These are phyloP conservation scores for Raja brachyura DNA, from an alignment of 2,113 vertebrate genomes.

Conservation along the genomic window DNA sequence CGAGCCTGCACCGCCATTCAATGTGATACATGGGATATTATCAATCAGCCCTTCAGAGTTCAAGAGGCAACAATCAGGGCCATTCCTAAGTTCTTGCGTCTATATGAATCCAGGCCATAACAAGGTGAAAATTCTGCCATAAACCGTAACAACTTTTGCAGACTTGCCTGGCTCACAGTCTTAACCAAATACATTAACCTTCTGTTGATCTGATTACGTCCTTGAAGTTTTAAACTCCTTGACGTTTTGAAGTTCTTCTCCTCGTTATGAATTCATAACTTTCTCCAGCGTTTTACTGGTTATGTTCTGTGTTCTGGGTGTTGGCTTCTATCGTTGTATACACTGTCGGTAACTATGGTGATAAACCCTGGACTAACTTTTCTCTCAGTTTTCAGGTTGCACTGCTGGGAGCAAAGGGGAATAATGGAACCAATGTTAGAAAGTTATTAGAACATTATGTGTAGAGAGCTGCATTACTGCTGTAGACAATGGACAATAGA, in stretches of 20 bases:
- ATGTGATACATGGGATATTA: too few species aligned
- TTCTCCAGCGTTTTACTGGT: background rate
- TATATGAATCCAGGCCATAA: background rate
- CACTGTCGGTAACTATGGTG: background rate
- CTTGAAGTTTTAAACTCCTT: background rate
- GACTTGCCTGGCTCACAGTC: background rate
- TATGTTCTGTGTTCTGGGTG: background rate
- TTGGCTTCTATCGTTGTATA: background rate
- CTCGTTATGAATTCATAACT: background rate
- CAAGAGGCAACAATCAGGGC: background rate
- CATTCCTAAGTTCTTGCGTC: background rate
- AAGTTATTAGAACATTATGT: too few species aligned
- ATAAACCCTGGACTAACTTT: too few species aligned
- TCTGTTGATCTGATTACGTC: background rate
- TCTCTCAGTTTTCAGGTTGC: too few species aligned
- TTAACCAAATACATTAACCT: background rate
- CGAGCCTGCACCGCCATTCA: too few species aligned
- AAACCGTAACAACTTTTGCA: background rate
- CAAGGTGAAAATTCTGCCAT: slow-evolving; percentile 33
- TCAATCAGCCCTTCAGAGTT: background rate
- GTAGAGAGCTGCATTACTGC: too few species aligned
- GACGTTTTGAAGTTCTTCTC: background rate
- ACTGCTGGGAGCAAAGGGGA: too few species aligned
- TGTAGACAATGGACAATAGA: too few species aligned
- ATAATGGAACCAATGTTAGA: too few species aligned